Percentiles rank a stretch among this genome's conserved stretches.
Conservation (phyloP, 2,888 invertebrate species). For the Oxyteleia sp. region DNA sequence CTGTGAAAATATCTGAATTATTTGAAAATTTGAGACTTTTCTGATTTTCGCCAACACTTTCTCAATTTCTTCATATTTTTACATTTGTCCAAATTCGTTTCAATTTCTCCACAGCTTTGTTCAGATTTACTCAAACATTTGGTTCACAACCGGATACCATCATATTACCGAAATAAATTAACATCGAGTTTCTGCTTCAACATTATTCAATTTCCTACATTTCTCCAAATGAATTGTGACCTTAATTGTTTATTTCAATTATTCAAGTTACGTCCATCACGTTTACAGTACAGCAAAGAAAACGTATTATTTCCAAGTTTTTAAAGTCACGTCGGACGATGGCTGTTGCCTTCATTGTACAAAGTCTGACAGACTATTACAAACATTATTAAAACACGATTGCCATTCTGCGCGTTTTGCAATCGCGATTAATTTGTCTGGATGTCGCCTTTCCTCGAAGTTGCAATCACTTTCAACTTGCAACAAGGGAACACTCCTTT, state of each 20-base stretch:
- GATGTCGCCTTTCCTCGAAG: constrained; percentile 17
- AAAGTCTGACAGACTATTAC: constrained; percentile 14
- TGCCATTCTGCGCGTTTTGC: constrained; percentile 19
- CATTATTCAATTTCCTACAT: background rate
- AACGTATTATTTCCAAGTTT: background rate
- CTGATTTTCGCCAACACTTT: too few relatives aligned
- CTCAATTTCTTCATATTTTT: too few relatives aligned
- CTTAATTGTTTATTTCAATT: background rate
- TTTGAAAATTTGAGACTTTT: too few relatives aligned
- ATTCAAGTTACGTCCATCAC: background rate
- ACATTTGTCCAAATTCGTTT: too few relatives aligned
- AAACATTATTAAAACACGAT: constrained; percentile 37
- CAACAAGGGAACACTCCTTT: too few relatives aligned
- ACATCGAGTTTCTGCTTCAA: too few relatives aligned
- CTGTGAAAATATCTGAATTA: too few relatives aligned
- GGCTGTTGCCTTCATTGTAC: constrained; percentile 14
- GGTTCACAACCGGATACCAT: too few relatives aligned
- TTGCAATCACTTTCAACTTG: too few relatives aligned
- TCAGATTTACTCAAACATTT: too few relatives aligned
- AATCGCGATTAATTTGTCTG: constrained; percentile 42
- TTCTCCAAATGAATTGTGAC: background rate
- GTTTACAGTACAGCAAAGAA: background rate
- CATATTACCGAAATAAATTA: too few relatives aligned
- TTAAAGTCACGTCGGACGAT: constrained; percentile 6
- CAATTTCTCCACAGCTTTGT: too few relatives aligned